Percentiles rank a stretch among this genome's conserved stretches.
phyloP scores from a whole-genome alignment of 2,888 invertebrate species.

The Cactoblastis cactorum region DNA sequence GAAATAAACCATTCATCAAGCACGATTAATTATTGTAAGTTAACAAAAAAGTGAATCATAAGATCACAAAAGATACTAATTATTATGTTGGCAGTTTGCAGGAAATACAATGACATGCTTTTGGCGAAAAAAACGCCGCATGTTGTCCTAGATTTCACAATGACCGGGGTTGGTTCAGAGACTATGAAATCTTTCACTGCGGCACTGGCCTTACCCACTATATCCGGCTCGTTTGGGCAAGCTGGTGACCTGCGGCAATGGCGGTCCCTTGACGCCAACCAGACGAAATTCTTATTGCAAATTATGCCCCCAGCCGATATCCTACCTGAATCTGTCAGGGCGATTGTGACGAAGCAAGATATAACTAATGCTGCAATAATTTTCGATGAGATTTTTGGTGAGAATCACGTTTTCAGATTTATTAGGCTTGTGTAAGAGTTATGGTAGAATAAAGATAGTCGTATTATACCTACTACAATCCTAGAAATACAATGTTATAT shows the following conservation, averaged over 20 bases:
- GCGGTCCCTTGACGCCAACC: constrained; percentile 84
- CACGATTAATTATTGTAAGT: neutral
- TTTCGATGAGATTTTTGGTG: constrained; percentile 92
- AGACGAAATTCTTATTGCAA: constrained; percentile 88
- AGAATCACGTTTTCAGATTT: constrained; percentile 27
- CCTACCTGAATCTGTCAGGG: constrained; percentile 89
- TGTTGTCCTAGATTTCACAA: constrained; percentile 89
- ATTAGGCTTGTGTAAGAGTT: neutral
- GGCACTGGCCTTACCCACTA: constrained; percentile 88
- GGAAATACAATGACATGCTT: constrained; percentile 83
- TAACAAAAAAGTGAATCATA: neutral
- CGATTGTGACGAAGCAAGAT: constrained; percentile 89
- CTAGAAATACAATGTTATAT: too few relatives aligned
- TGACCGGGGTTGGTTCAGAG: constrained; percentile 89
- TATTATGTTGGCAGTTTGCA: constrained; percentile 80
- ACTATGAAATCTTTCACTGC: constrained; percentile 91
- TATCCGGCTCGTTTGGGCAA: constrained; percentile 92
- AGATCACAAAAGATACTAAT: too few relatives aligned
- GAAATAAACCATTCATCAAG: too few relatives aligned
- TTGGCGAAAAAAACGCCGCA: constrained; percentile 84
- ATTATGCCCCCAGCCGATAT: constrained; percentile 92
- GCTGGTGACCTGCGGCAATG: constrained; percentile 90
- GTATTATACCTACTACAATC: too few relatives aligned
- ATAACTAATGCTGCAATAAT: constrained; percentile 95
- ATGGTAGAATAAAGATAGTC: too few relatives aligned